Conservation (phyloP, 2,797 vertebrate genomes). For the Premnoplex brunnescens region DNA sequence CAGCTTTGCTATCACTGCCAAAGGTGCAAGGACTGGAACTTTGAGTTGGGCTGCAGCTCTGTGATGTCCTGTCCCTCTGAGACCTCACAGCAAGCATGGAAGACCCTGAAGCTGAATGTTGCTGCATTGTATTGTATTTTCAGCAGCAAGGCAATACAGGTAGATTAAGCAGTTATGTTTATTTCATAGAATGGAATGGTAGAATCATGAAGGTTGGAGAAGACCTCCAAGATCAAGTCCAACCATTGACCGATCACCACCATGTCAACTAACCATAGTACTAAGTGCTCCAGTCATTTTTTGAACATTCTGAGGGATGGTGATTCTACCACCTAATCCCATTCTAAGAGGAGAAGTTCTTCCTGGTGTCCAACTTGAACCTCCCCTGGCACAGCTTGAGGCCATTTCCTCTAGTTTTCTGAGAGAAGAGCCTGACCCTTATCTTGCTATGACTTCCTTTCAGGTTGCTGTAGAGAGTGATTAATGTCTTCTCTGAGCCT, state of each 20-base stretch:
- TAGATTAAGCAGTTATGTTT: not conserved
- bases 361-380: not conserved
- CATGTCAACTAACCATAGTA: not conserved
- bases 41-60: not conserved
- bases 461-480: not conserved
- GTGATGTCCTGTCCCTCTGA: not conserved
- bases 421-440: not conserved
- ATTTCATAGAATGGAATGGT: not conserved
- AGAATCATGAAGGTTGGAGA: not conserved
- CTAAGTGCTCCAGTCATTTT: not conserved
- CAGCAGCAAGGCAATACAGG: not conserved
- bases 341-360: not conserved
- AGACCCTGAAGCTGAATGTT: not conserved
- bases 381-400: not conserved
- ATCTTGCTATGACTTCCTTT: not conserved
- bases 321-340: not conserved
- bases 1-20: not conserved
- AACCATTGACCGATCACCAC: not conserved
- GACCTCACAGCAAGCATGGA: not conserved
- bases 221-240: not conserved
- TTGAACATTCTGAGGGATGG: not conserved
- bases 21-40: not conserved
- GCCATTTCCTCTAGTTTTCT: not conserved
- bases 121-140: not conserved
- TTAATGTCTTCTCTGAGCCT: not conserved